A percentile compares a stretch with the other conserved stretches of the same genome.
Evolutionary conservation across 2,888 invertebrate species (phyloP).

Genomic region (Strigamia maritima): DNA sequence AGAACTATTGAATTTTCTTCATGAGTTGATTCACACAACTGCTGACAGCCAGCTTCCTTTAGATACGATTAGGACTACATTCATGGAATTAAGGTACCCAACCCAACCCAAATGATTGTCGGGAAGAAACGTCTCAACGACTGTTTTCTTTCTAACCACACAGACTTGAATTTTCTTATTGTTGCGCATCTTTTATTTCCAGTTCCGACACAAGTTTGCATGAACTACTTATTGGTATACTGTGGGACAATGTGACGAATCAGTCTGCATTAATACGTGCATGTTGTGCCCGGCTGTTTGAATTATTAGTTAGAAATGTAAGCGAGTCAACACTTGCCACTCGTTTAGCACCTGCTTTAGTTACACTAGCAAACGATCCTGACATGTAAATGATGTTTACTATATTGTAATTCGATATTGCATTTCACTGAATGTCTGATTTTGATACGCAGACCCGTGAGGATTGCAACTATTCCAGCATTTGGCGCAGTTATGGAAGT

Average conservation of each 20-base stretch:
- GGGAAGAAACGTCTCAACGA: no score
- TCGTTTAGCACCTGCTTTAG: conserved; percentile 65
- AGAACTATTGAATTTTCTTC: conserved; percentile 50
- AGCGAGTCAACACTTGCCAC: conserved; percentile 59
- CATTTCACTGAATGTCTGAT: neutral
- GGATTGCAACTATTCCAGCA: conserved; percentile 63
- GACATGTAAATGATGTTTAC: conserved; percentile 59
- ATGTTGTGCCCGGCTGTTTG: conserved; percentile 62
- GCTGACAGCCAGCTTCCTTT: conserved; percentile 58
- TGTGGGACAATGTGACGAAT: conserved; percentile 68
- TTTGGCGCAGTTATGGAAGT: conserved; percentile 61
- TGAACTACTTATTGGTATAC: conserved; percentile 62
- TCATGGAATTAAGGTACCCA: conserved; percentile 50
- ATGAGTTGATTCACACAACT: conserved; percentile 54
- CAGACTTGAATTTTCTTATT: no score
- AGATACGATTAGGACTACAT: conserved; percentile 51
- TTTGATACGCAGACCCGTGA: conserved; percentile 54
- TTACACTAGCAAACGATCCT: conserved; percentile 66
- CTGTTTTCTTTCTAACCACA: no score
- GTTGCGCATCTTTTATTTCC: conserved; percentile 41
- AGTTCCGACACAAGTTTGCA: conserved; percentile 54
- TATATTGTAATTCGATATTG: neutral
- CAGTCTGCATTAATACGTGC: conserved; percentile 61
- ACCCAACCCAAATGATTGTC: no score
- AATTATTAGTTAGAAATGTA: conserved; percentile 58